Percentiles rank a stretch among this genome's conserved stretches.
These are phyloP conservation scores for Agrochola lota DNA, from an alignment of 2,888 invertebrate species.

Conservation along the genomic window DNA sequence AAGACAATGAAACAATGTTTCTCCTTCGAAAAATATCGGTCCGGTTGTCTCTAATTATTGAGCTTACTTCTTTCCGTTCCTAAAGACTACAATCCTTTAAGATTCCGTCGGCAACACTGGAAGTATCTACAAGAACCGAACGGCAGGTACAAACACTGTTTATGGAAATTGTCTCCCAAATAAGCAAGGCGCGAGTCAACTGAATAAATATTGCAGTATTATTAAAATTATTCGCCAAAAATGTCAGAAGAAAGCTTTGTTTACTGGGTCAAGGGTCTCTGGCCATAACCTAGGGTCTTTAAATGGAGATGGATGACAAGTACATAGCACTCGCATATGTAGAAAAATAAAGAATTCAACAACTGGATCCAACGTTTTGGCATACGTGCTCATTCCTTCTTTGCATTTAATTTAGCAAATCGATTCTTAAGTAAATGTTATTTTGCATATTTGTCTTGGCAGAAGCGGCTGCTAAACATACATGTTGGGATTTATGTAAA, in stretches of 20 bases:
- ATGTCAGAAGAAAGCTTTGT: slow-evolving; percentile 53
- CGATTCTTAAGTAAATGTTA: background rate
- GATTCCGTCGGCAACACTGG: background rate
- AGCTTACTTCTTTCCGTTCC: background rate
- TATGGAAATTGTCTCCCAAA: slow-evolving; percentile 57
- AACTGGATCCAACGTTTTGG: background rate
- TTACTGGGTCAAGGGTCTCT: slow-evolving; percentile 56
- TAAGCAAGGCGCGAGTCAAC: slow-evolving; percentile 36
- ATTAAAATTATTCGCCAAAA: slow-evolving; percentile 62
- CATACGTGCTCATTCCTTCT: slow-evolving; percentile 13
- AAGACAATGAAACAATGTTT: background rate
- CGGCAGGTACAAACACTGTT: slow-evolving; percentile 27
- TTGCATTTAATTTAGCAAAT: slow-evolving; percentile 25
- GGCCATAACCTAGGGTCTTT: slow-evolving; percentile 39
- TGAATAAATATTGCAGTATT: slow-evolving; percentile 64
- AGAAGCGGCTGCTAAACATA: slow-evolving; percentile 20
- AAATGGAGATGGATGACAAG: slow-evolving; percentile 32
- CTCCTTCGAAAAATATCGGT: slow-evolving; percentile 1
- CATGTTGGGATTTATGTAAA: background rate
- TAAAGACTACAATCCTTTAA: background rate
- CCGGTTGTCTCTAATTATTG: background rate
- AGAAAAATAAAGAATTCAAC: background rate
- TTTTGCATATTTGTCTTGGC: slow-evolving; percentile 6
- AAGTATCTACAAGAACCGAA: background rate
- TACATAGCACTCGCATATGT: background rate